Evolutionary conservation across 2,888 invertebrate species (phyloP), one percentile per base, ranked within the genome.

Genomic region (Tenodera sinensis): DNA sequence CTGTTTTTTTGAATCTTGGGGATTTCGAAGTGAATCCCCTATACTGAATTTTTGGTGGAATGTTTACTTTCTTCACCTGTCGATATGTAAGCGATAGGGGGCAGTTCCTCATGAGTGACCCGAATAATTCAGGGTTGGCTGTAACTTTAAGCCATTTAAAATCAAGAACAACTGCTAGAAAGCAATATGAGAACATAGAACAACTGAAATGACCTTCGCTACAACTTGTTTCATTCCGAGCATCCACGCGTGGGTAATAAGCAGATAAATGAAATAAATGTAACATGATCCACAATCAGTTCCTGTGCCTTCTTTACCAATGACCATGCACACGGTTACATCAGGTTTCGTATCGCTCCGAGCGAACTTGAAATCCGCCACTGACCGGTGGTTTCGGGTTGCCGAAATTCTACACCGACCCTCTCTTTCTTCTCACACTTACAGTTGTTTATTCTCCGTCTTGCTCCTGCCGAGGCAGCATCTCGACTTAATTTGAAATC

Each of bases 401-500:
- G 34, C 87, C 27, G 87, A 34, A 87, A 87, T 27, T 14, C 27
- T 20, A 87, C 87, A 87, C 87, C 28, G 28, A 15, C 82, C 87
- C 81, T 83, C 87, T 84, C 88, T 83, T 71, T 84, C 83, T 83
- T 27, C 83, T 88, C 83, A 28, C 88, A 81, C 82, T 83, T 83
- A 84, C 88, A 83, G 88, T 88, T 84, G 87, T 87, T 87, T 87
- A 86, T 87, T 84, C 87, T 88, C 54, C 83, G n/a, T 71, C 83
- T 84, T 82, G 71, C 81, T 25, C n/a, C 88, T 87, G 83, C 83
- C 88, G 83, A 87, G 88, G 85, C 85, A 88, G 88, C 90, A 88
- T 89, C 89, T 90, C 90, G 88, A 89, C 89, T 90, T 90, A 88
- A 90, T 90, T 89, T 90, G 90, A 89, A 90, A 90, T 89, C 88